Evolutionary conservation across 2,113 vertebrate species (phyloP).

Genomic region (Grus americana): DNA sequence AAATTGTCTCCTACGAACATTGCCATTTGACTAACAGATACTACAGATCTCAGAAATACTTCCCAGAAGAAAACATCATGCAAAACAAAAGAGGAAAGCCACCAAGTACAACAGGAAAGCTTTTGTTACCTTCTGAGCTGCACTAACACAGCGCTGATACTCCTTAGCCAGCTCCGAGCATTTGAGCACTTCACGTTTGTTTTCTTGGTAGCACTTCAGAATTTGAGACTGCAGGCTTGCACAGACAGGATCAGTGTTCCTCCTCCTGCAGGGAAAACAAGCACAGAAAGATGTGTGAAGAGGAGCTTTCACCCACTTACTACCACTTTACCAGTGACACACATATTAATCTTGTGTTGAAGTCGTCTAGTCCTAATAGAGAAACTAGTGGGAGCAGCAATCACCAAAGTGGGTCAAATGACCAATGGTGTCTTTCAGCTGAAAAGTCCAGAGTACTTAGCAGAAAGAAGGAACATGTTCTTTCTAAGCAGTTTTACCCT

Average conservation of each 20-base stretch:
- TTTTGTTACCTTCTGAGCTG: constrained; percentile 85
- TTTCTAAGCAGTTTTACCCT: not conserved
- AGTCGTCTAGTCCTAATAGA: not conserved
- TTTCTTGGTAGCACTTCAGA: constrained; percentile 87
- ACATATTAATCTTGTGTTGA: not conserved
- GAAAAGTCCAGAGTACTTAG: not conserved
- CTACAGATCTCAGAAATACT: not conserved
- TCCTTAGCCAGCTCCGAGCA: constrained; percentile 89
- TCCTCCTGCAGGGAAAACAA: constrained; percentile 71
- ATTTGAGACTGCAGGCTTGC: constrained; percentile 85
- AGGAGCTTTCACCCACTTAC: not conserved
- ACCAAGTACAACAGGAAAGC: not conserved
- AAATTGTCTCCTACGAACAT: not conserved
- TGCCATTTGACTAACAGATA: not conserved
- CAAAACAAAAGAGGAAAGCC: constrained; percentile 14
- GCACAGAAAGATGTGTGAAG: not conserved
- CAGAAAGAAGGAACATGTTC: not conserved
- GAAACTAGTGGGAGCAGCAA: not conserved
- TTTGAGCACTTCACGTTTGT: constrained; percentile 83
- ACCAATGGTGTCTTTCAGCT: not conserved
- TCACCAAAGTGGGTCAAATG: not conserved
- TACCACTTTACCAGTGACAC: not conserved
- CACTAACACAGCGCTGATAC: constrained; percentile 87
- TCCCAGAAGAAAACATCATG: not conserved
- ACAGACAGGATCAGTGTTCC: constrained; percentile 80